A percentile compares a stretch with the other conserved stretches of the same genome.
These are phyloP conservation scores for Pangasius mekongensis DNA, from an alignment of 2,797 vertebrate species.

Conservation along the genomic window DNA sequence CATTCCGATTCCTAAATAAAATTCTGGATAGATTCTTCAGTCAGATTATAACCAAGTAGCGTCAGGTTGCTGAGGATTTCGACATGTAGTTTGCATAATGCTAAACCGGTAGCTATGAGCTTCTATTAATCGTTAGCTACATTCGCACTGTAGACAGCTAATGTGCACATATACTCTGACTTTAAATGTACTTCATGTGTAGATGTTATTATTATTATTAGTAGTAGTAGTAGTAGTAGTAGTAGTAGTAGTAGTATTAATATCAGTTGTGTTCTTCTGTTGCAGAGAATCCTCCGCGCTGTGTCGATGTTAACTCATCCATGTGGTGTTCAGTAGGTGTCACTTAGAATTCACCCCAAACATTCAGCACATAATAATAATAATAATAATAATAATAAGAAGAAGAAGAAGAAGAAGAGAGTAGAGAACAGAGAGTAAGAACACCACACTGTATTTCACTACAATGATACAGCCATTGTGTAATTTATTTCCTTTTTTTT, in stretches of 20 bases:
- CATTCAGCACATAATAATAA: neutral
- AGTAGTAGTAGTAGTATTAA: neutral
- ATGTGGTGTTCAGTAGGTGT: neutral
- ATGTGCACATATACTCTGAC: no score
- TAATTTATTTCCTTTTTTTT: neutral
- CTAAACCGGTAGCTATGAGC: neutral
- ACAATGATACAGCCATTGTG: neutral
- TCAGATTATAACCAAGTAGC: neutral
- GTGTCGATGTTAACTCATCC: neutral
- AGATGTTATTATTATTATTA: neutral
- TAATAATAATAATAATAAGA: neutral
- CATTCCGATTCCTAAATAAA: neutral
- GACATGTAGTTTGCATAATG: neutral
- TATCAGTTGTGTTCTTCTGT: neutral
- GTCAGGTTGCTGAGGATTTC: neutral
- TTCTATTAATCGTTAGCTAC: neutral
- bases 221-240: neutral
- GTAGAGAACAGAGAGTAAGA: neutral
- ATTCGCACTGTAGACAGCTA: no score
- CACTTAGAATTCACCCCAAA: neutral
- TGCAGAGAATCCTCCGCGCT: slow-evolving; percentile 1
- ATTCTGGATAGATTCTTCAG: neutral
- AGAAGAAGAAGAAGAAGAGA: neutral
- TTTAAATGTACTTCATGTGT: neutral
- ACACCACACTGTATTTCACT: slow-evolving; percentile 4